phyloP scores from a whole-genome alignment of 2,888 invertebrate species.

The Polydrusus tereticollis region DNA sequence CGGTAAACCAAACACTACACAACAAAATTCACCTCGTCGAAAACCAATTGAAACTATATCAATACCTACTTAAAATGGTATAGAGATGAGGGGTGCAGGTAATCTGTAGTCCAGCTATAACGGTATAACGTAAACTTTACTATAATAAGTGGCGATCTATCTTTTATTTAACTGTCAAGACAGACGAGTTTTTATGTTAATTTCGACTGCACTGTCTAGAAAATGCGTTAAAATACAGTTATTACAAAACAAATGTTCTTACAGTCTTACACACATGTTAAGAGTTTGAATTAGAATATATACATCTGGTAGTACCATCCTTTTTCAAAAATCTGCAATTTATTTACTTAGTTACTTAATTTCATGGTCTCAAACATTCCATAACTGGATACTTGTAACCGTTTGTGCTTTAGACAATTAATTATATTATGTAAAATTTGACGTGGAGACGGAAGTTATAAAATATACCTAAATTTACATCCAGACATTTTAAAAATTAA shows the following conservation, averaged over 20 bases:
- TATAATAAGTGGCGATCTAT: too few species aligned
- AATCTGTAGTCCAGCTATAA: too few species aligned
- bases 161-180: not conserved
- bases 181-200: not conserved
- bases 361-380: not conserved
- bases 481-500: too few species aligned
- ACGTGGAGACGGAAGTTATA: constrained; percentile 4
- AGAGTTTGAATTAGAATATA: constrained; percentile 1
- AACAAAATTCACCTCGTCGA: too few species aligned
- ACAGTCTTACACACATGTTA: constrained; percentile 3
- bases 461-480: not conserved
- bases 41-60: too few species aligned
- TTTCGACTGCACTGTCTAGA: not conserved
- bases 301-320: constrained; percentile 4
- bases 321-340: constrained; percentile 2
- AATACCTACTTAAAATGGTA: too few species aligned
- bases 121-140: too few species aligned
- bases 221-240: constrained; percentile 8
- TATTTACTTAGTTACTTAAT: not conserved
- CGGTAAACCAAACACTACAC: too few species aligned
- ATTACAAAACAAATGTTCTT: not conserved
- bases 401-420: constrained; percentile 15
- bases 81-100: too few species aligned
- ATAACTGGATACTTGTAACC: constrained; percentile 22
- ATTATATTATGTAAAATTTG: not conserved